These are phyloP conservation scores for Apocheima hispidaria DNA, from an alignment of 2,888 invertebrate species.

Conservation along the genomic window DNA sequence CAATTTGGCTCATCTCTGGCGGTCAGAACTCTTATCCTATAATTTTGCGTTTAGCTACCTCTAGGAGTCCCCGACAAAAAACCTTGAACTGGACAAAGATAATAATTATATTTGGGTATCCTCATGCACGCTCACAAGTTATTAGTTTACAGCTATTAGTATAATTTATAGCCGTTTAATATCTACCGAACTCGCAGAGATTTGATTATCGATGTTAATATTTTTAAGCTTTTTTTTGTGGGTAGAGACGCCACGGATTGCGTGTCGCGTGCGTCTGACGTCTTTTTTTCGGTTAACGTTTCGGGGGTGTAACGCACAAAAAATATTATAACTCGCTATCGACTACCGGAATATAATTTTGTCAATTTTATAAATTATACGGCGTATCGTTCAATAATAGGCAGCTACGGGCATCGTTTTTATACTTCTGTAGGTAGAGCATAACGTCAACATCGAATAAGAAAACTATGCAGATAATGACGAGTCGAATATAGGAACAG, in stretches of 20 bases:
- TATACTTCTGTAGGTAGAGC: constrained; percentile 9
- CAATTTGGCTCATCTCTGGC: constrained; percentile 59
- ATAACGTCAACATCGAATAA: not conserved
- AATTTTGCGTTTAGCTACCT: constrained; percentile 47
- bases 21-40: constrained; percentile 55
- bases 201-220: constrained; percentile 79
- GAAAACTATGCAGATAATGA: too few species aligned
- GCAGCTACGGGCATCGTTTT: constrained; percentile 64
- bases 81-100: constrained; percentile 43
- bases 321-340: constrained; percentile 78
- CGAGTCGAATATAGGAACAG: too few species aligned
- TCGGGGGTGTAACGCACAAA: constrained; percentile 76
- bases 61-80: constrained; percentile 45
- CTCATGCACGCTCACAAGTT: constrained; percentile 60
- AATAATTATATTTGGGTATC: constrained; percentile 42
- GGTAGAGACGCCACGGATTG: constrained; percentile 67
- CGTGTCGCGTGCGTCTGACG: constrained; percentile 82
- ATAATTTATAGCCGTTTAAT: constrained; percentile 85
- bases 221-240: constrained; percentile 59
- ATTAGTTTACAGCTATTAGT: constrained; percentile 80
- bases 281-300: constrained; percentile 72
- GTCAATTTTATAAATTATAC: constrained; percentile 84
- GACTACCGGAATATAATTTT: constrained; percentile 86
- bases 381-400: constrained; percentile 75
- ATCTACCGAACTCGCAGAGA: constrained; percentile 72